Conservation (phyloP, 1,140 invertebrate species). For the Eumeta japonica region DNA sequence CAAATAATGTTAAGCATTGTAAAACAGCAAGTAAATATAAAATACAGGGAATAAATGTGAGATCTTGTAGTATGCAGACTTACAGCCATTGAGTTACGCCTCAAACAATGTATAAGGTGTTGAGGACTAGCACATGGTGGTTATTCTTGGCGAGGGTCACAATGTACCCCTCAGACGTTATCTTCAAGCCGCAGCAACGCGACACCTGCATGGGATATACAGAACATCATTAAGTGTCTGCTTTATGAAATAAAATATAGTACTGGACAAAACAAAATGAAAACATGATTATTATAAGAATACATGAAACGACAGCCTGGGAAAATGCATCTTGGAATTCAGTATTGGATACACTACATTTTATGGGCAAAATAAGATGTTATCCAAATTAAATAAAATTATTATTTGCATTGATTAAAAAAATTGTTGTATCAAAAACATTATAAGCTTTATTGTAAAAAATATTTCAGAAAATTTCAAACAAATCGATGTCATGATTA, state of each 20-base stretch:
- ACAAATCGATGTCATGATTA: too few relatives aligned
- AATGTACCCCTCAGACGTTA: slow-evolving; percentile 93
- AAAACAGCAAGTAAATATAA: slow-evolving; percentile 57
- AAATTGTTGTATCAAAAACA: too few relatives aligned
- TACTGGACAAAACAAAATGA: too few relatives aligned
- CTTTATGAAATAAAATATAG: too few relatives aligned
- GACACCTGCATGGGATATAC: slow-evolving; percentile 91
- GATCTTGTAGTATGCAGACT: slow-evolving; percentile 56
- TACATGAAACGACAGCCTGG: background rate
- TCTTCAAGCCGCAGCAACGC: slow-evolving; percentile 94
- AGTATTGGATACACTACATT: too few relatives aligned
- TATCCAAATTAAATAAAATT: too few relatives aligned
- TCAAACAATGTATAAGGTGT: slow-evolving; percentile 91
- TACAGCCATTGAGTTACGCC: slow-evolving; percentile 50
- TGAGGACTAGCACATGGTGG: slow-evolving; percentile 94
- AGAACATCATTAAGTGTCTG: too few relatives aligned
- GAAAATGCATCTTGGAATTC: background rate
- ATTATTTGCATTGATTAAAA: too few relatives aligned
- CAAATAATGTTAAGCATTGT: slow-evolving; percentile 56
- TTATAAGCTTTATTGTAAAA: too few relatives aligned
- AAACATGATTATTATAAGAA: slow-evolving; percentile 3
- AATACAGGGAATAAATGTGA: slow-evolving; percentile 58
- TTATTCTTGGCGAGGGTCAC: slow-evolving; percentile 98
- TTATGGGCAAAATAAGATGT: too few relatives aligned
- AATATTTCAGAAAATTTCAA: too few relatives aligned